These are phyloP conservation scores for Bombycilla garrulus DNA, from an alignment of 2,113 vertebrate genomes.

Conservation along the genomic window DNA sequence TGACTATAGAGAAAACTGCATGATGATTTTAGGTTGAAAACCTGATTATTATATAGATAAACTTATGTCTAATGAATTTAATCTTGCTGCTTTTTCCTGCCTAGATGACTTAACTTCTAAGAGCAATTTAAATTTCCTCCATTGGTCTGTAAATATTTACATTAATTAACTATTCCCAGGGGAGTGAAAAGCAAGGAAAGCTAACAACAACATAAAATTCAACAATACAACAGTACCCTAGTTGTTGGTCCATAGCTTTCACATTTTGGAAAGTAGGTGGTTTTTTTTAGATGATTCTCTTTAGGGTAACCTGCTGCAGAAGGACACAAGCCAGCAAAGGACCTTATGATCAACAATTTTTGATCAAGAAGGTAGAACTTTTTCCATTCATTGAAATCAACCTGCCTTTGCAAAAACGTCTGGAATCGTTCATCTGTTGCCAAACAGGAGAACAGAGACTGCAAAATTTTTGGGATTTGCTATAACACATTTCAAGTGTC, in stretches of 20 bases:
- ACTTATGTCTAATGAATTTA: not conserved
- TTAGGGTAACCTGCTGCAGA: not conserved
- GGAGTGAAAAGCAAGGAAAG: not conserved
- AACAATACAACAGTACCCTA: not conserved
- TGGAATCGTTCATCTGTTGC: not conserved
- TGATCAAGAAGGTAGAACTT: not conserved
- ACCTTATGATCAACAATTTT: not conserved
- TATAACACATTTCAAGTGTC: not conserved
- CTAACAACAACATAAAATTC: not conserved
- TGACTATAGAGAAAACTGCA: not conserved
- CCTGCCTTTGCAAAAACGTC: not conserved
- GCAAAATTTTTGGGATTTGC: not conserved
- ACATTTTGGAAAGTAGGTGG: not conserved
- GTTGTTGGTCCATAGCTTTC: not conserved
- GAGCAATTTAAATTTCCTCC: not conserved
- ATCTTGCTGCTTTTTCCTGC: not conserved
- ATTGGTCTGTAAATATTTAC: not conserved
- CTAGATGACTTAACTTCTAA: not conserved
- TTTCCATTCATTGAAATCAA: not conserved
- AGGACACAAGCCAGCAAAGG: not conserved
- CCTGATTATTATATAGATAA: not conserved
- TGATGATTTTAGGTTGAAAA: not conserved
- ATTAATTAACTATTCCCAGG: not conserved
- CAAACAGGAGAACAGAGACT: not conserved
- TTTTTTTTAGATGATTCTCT: not conserved